Evolutionary conservation across 2,888 invertebrate species (phyloP), one percentile per base, ranked within the genome.

Genomic region (Dryobota labecula): DNA sequence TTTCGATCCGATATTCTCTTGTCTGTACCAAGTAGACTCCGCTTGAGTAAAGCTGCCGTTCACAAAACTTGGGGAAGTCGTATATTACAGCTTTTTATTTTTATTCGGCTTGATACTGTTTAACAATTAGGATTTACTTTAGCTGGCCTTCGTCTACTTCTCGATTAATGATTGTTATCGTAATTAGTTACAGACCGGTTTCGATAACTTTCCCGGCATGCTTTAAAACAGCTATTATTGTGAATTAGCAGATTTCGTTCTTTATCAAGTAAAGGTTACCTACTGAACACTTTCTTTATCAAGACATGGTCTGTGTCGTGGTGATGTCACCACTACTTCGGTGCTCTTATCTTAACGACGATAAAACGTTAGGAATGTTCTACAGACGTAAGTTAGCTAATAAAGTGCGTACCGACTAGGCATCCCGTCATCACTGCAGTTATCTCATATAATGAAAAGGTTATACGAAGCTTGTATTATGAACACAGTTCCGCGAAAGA

Each of bases 1-100:
- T 95, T 95, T 94, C 93, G 93, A 95, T 94, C 93, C 95, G 94
- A 95, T 96, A 95, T 92, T 95, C 95, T 94, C 94, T 93, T 91
- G 95, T 93, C 94, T 95, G 92, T 91, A 90, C 92, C 92, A 90
- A 94, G 94, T 91, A 91, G 90, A 92, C 91, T 92, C 90, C 89
- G 92, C 91, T 91, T 89, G 92, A 94, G 91, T 92, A 90, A 92
- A 91, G 90, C 90, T 88, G 89, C 85, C 91, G 93, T 90, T 92
- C 90, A 91, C 90, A 83, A 91, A 89, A 88, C 84, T 80, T 83
- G 69, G 87, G 88, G 89, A 90, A 90, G 90, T 88, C 88, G 89
- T 91, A 89, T 88, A 90, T 90, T 89, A 89, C 85, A 85, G 75
- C 82, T 87, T 89, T 88, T 88, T 90, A 88, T 89, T 90, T 88